A percentile compares a stretch with the other conserved stretches of the same genome.
Evolutionary conservation across 2,113 vertebrate genomes (phyloP).

Genomic region (Myiagra hebetior): DNA sequence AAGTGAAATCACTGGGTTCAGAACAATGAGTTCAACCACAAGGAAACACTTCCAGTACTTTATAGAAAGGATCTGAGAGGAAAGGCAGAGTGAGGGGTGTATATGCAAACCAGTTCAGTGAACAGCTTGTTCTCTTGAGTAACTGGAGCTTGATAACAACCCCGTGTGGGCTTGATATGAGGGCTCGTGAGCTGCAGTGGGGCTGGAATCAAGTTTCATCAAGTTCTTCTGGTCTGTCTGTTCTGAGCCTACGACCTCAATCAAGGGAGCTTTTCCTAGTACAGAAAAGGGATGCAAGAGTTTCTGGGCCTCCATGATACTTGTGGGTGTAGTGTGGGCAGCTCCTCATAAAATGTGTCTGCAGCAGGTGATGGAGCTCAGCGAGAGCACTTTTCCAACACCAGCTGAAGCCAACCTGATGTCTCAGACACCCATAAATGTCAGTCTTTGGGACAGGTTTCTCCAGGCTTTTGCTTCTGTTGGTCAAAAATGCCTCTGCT

Average conservation of each 20-base stretch:
- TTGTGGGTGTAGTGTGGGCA: neutral
- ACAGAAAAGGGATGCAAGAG: neutral
- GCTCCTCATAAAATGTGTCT: neutral
- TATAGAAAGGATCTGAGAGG: neutral
- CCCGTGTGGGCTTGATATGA: neutral
- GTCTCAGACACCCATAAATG: neutral
- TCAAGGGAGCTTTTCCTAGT: neutral
- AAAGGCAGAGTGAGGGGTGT: neutral
- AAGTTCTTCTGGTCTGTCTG: neutral
- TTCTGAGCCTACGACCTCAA: neutral
- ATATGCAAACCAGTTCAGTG: neutral
- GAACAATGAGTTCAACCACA: neutral
- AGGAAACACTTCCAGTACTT: neutral
- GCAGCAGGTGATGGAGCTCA: neutral
- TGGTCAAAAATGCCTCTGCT: neutral
- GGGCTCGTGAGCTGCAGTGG: accelerated
- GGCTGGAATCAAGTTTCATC: neutral
- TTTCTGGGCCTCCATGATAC: neutral
- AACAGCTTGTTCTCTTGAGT: neutral
- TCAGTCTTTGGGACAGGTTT: neutral
- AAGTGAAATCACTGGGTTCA: neutral
- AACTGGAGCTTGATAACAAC: neutral
- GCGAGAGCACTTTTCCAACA: neutral
- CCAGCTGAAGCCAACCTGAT: neutral
- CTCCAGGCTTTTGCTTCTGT: neutral